phyloP scores from a whole-genome alignment of 1,140 invertebrate genomes.

The Polypedilum vanderplanki region DNA sequence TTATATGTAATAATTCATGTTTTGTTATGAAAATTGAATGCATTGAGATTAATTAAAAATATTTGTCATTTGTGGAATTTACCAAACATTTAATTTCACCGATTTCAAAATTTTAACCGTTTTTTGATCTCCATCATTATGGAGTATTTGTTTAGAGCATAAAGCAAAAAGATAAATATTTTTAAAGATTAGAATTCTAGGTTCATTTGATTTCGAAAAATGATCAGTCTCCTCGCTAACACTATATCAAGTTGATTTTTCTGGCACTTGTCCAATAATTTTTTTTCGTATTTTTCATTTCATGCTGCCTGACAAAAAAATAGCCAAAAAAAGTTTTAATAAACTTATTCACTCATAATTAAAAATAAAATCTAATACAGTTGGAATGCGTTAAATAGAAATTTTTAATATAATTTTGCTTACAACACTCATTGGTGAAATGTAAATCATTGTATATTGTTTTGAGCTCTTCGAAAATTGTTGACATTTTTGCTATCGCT shows the following conservation, averaged over 20 bases:
- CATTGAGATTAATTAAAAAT: background rate
- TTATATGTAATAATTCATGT: no score
- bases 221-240: background rate
- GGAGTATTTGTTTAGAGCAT: no score
- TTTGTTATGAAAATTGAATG: background rate
- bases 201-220: background rate
- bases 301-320: no score
- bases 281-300: background rate
- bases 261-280: background rate
- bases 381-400: background rate
- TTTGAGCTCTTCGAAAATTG: constrained; percentile 24
- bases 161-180: background rate
- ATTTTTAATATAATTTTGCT: background rate
- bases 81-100: background rate
- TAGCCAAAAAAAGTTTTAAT: background rate
- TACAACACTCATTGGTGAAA: constrained; percentile 26
- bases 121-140: background rate
- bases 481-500: constrained; percentile 13
- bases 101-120: background rate
- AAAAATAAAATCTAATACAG: background rate
- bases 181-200: background rate
- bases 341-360: background rate
- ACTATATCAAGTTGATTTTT: background rate
- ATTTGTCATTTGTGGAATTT: background rate
- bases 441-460: constrained; percentile 1